phyloP scores from a whole-genome alignment of 2,888 invertebrate genomes.

The Drosophila anomalata region DNA sequence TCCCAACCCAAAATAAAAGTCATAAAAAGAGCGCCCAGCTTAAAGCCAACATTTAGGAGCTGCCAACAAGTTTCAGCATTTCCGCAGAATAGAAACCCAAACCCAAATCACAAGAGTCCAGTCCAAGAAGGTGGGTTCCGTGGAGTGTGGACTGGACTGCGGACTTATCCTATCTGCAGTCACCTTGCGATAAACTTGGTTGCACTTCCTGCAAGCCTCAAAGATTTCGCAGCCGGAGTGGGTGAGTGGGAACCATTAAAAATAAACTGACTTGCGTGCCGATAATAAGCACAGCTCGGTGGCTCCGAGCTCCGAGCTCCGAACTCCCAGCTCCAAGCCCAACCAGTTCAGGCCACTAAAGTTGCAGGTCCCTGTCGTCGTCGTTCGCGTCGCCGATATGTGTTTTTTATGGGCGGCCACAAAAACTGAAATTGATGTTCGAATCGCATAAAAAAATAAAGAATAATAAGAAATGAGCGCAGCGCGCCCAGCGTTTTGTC shows the following conservation, averaged over 20 bases:
- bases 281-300: conserved; percentile 73
- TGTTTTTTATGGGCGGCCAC: conserved; percentile 77
- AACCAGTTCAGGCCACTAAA: conserved; percentile 10
- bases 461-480: conserved; percentile 77
- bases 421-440: conserved; percentile 80
- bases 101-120: conserved; percentile 9
- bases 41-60: conserved; percentile 71
- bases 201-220: conserved; percentile 44
- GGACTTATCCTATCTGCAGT: conserved; percentile 43
- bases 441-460: conserved; percentile 74
- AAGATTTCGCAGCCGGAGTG: conserved; percentile 53
- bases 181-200: conserved; percentile 58
- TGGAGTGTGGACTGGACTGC: conserved; percentile 16
- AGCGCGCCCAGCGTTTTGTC: conserved; percentile 78
- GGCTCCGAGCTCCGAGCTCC: conserved; percentile 25
- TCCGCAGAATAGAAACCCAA: conserved; percentile 66
- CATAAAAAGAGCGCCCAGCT: conserved; percentile 53
- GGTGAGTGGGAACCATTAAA: conserved; percentile 80
- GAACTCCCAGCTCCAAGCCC: conserved; percentile 8
- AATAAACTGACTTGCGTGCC: conserved; percentile 82
- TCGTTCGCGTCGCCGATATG: conserved; percentile 62
- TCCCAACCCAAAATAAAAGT: conserved; percentile 17
- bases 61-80: conserved; percentile 73
- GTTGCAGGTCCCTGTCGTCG: conserved; percentile 15
- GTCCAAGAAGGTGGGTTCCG: conserved; percentile 3